Evolutionary conservation across 2,797 vertebrate species (phyloP), one percentile per base, ranked within the genome.

Genomic region (Anisognathus igniventris): DNA sequence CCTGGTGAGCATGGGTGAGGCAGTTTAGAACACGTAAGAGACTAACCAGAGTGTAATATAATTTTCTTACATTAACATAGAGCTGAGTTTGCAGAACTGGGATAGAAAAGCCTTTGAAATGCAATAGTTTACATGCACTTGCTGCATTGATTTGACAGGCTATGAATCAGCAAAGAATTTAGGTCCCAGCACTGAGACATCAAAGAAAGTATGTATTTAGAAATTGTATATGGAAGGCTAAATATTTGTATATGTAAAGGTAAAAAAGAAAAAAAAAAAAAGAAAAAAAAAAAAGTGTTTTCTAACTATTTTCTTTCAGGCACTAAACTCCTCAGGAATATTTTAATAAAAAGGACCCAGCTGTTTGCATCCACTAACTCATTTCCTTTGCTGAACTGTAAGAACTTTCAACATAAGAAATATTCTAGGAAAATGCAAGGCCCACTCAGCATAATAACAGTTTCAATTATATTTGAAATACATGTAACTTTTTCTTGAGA

Each of bases 131-230:
- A 77, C 2, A 1, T 79, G 64, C 13, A 76, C n/a, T 64, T 65
- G 27, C 66, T 72, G 24, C 61, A 80, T 70, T 92, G 73, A 85
- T 82, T 90, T 95, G 56, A 87, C 74, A 94, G 86, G 30, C 14
- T 85, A 76, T 82, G 93, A 96, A 71, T 95, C 92, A 95, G 92
- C 74, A 85, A 95, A 94, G 45, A 89, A 71, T 85, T 94, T 85
- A 53, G 12, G 50, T 92, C 64, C 25, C 68, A 88, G 71, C 14
- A 73, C 45, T 67, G 65, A 94, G 68, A 92, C 61, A 92, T 91
- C 53, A 93, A 92, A 91, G 39, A 45, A 86, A 88, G 22, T 27
- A 67, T 23, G 14, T 42, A 44, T 87, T 71, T 82, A 61, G 53
- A 82, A 87, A 73, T 27, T 4, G 27, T 39, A 61, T 65, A 17